Percentiles rank a stretch among this genome's conserved stretches.
Conservation (phyloP, 2,113 vertebrate genomes). For the Clarias gariepinus region DNA sequence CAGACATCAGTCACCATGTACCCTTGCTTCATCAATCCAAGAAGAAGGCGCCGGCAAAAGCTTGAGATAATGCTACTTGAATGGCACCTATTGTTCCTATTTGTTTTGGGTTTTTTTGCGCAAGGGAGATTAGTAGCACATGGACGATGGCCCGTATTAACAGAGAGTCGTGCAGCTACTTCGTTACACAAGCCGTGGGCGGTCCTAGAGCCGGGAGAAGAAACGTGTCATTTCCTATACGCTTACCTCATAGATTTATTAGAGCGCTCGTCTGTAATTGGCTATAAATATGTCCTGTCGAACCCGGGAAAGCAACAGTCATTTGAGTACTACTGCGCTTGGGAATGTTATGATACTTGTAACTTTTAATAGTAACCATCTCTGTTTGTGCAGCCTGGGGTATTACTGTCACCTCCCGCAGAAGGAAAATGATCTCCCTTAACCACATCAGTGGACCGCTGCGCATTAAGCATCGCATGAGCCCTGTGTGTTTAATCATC, state of each 20-base stretch:
- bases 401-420: constrained; percentile 41
- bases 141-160: constrained; percentile 53
- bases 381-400: constrained; percentile 40
- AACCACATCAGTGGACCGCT: constrained; percentile 41
- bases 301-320: constrained; percentile 37
- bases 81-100: constrained; percentile 60
- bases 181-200: constrained; percentile 55
- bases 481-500: constrained; percentile 46
- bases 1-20: constrained; percentile 49
- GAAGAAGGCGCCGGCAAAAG: constrained; percentile 58
- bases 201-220: constrained; percentile 17
- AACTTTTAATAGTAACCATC: constrained; percentile 41
- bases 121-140: constrained; percentile 65
- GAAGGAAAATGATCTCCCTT: constrained; percentile 34
- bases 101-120: constrained; percentile 27
- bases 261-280: constrained; percentile 36
- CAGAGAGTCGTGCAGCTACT: constrained; percentile 61
- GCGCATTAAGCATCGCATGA: not conserved
- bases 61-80: constrained; percentile 54
- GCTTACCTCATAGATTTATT: constrained; percentile 49
- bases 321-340: constrained; percentile 33
- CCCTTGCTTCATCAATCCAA: constrained; percentile 49
- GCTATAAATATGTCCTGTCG: constrained; percentile 47
- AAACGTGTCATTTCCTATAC: constrained; percentile 47
- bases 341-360: constrained; percentile 44